Conservation (phyloP, 1,140 invertebrate genomes). For the Diabrotica virgifera region DNA sequence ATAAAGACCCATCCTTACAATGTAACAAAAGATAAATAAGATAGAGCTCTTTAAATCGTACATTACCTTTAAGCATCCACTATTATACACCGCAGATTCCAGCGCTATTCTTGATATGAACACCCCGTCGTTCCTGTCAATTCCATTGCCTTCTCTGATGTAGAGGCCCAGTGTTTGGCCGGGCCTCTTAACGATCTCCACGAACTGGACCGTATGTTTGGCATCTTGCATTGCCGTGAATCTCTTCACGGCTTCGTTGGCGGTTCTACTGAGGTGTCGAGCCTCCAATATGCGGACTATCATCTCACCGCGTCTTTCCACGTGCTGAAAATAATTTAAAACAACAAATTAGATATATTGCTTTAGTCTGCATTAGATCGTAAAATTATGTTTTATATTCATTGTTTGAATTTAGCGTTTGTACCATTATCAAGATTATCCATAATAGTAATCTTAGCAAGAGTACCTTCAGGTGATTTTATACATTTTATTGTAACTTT, state of each 20-base stretch:
- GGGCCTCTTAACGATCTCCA: slow-evolving; percentile 98
- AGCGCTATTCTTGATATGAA: slow-evolving; percentile 98
- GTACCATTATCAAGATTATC: too few species aligned
- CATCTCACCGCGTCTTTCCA: slow-evolving; percentile 91
- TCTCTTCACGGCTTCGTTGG: slow-evolving; percentile 78
- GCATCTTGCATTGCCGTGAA: slow-evolving; percentile 75
- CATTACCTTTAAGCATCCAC: slow-evolving; percentile 82
- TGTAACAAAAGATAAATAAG: too few species aligned
- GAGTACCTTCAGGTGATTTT: too few species aligned
- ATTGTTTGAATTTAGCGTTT: too few species aligned
- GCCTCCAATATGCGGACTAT: slow-evolving; percentile 87
- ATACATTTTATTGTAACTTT: slow-evolving; percentile 3
- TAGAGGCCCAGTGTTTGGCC: slow-evolving; percentile 98
- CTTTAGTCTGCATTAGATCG: too few species aligned
- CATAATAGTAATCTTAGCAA: too few species aligned
- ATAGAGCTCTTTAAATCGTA: too few species aligned
- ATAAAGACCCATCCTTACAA: too few species aligned
- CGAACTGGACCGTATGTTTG: slow-evolving; percentile 84
- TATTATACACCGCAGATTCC: slow-evolving; percentile 94
- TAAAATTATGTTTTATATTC: too few species aligned
- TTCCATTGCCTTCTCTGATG: slow-evolving; percentile 94
- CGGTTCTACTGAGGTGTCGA: slow-evolving; percentile 76
- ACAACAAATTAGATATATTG: too few species aligned
- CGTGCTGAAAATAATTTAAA: slow-evolving; percentile 56
- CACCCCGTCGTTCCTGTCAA: slow-evolving; percentile 90